A percentile compares a stretch with the other conserved stretches of the same genome.
Evolutionary conservation across 1,140 invertebrate species (phyloP).

Genomic region (Bicyclus anynana): DNA sequence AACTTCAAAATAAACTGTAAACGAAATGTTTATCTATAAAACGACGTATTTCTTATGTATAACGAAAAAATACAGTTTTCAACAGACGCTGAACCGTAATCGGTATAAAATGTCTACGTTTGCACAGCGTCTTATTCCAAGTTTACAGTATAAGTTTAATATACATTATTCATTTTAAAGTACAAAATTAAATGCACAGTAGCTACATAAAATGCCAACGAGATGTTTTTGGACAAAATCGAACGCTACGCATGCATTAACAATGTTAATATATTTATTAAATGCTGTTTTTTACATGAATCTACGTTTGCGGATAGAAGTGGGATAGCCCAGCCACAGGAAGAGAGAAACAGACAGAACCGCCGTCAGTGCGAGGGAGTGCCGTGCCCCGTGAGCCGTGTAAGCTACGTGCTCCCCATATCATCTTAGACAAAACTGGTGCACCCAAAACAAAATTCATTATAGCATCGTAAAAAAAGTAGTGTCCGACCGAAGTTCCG

Average conservation of each 20-base stretch:
- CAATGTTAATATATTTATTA: not conserved
- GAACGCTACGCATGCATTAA: not conserved
- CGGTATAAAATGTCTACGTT: too few relatives aligned
- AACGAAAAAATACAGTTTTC: too few relatives aligned
- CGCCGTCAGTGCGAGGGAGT: constrained; percentile 67
- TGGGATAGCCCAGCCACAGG: constrained; percentile 73
- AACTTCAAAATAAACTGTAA: too few relatives aligned
- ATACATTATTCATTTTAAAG: not conserved
- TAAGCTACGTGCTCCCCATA: constrained; percentile 66
- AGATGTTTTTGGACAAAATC: not conserved
- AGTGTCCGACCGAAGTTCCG: constrained; percentile 7
- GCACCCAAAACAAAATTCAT: constrained; percentile 54
- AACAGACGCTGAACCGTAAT: too few relatives aligned
- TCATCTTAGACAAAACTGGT: constrained; percentile 52
- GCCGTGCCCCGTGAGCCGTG: constrained; percentile 66
- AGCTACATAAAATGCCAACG: not conserved
- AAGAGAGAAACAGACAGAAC: constrained; percentile 78
- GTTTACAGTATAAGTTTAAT: not conserved
- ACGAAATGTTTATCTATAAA: too few relatives aligned
- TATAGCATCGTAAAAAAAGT: constrained; percentile 34
- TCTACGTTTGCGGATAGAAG: constrained; percentile 49
- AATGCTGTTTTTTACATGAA: constrained; percentile 12
- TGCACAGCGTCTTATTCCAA: too few relatives aligned
- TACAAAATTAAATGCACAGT: not conserved
- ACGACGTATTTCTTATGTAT: too few relatives aligned